Evolutionary conservation across 2,797 vertebrate genomes (phyloP), one percentile per base, ranked within the genome.

Genomic region (Pangasius larnaudii): DNA sequence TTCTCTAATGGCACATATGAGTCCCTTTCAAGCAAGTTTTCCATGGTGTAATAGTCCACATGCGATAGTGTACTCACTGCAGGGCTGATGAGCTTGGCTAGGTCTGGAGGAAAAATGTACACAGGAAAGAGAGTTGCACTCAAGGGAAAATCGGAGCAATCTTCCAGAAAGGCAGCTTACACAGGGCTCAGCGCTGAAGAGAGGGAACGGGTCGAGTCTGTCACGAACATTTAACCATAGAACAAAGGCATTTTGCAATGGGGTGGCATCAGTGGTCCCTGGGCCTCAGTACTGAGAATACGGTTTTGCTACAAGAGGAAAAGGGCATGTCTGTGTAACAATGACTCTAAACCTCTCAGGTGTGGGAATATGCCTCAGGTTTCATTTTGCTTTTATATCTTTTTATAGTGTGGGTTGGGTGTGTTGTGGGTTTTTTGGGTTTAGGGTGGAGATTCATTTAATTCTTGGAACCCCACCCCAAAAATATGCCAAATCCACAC

Each of bases 131-230:
- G 27, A 27, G 22, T 61, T 71, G 89, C 82, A 78, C 36, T 87
- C 63, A 9, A 79, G 78, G 71, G 88, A 74, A 71, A 89, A 93
- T 91, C 63, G 61, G 69, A 81, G 33, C 80, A 56, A 63, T 86
- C 75, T 88, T 87, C 84, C 78, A 86, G 82, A 89, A 80, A 87
- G 87, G 86, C 88, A 67, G 53, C 91, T 93, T 91, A 91, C 87
- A 90, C 87, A 89, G 88, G 89, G 80, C 36, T 89, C 88, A 90
- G 58, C 10, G 77, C 91, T 83, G 75, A 33, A 78, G 16, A 83
- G 87, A 87, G 61, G 86, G 82, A 84, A 84, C 11, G 24, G 63
- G 36, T n/a, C 22, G 1, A 85, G 80, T 85, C 89, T 90, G 63
- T 87, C 79, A 58, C 61, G 59, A n/a, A 30, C 24, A 78, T 86